Conservation (phyloP, 1,140 invertebrate species). For the Conus ventricosus region DNA sequence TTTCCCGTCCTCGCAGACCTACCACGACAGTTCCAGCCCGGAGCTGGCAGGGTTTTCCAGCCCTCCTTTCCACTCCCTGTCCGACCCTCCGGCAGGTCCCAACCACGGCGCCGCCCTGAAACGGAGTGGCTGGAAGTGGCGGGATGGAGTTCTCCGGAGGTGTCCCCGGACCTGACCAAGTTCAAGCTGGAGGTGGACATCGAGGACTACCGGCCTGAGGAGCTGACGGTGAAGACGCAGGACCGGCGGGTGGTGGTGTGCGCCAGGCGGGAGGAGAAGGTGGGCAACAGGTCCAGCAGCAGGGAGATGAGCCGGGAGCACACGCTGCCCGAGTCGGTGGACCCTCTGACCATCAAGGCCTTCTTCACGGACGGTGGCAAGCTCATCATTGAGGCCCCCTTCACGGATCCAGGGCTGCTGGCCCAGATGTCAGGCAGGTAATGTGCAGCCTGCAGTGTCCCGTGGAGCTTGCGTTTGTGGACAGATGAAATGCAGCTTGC, state of each 20-base stretch:
- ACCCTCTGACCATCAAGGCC: constrained; percentile 71
- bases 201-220: constrained; percentile 71
- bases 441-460: not conserved
- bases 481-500: too few species aligned
- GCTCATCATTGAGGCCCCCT: constrained; percentile 71
- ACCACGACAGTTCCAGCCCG: not conserved
- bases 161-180: constrained; percentile 57
- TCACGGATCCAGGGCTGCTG: constrained; percentile 37
- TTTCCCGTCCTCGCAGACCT: constrained; percentile 8
- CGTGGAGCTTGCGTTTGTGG: too few species aligned
- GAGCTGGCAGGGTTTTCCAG: constrained; percentile 1
- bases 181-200: constrained; percentile 69
- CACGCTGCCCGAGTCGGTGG: constrained; percentile 70
- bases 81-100: not conserved
- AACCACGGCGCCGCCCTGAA: constrained; percentile 3
- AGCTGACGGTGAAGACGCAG: constrained; percentile 71
- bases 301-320: constrained; percentile 71
- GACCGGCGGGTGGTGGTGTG: constrained; percentile 68
- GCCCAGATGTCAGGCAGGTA: constrained; percentile 31
- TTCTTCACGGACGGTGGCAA: constrained; percentile 71
- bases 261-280: constrained; percentile 66
- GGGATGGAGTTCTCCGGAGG: constrained; percentile 39
- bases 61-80: constrained; percentile 34
- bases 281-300: constrained; percentile 64
- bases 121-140: not conserved